Evolutionary conservation across 2,888 invertebrate genomes (phyloP).

Genomic region (Folsomia candida): DNA sequence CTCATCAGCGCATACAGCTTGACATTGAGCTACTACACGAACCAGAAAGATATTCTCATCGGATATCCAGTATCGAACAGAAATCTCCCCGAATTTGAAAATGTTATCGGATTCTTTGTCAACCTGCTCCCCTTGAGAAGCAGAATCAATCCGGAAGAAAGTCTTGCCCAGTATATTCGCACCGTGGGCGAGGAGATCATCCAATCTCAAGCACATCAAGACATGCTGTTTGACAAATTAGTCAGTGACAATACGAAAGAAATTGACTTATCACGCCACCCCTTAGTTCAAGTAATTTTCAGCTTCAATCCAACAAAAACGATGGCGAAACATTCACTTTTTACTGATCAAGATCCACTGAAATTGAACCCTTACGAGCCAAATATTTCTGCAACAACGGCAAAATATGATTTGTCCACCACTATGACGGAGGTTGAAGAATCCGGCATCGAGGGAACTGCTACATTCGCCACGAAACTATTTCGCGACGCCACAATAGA

Average conservation of each 20-base stretch:
- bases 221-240: slow-evolving; percentile 17
- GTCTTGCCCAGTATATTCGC: not conserved
- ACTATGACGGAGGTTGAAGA: no score
- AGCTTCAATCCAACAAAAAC: not conserved
- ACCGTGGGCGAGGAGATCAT: slow-evolving; percentile 9
- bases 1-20: no score
- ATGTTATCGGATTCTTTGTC: slow-evolving; percentile 18
- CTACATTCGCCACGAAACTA: not conserved
- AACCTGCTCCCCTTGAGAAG: not conserved
- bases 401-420: not conserved
- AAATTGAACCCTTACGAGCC: not conserved
- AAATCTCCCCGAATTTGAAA: not conserved
- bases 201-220: slow-evolving; percentile 1
- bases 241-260: not conserved
- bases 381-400: not conserved
- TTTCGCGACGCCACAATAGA: not conserved
- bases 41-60: not conserved
- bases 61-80: not conserved
- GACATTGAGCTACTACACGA: no score
- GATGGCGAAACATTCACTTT: not conserved
- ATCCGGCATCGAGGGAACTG: not conserved
- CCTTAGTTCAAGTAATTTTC: slow-evolving; percentile 14
- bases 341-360: not conserved
- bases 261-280: slow-evolving; percentile 10
- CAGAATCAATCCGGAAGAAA: not conserved